Percentiles rank a stretch among this genome's conserved stretches.
Evolutionary conservation across 2,797 vertebrate species (phyloP).

Genomic region (Hoplostethus atlanticus): DNA sequence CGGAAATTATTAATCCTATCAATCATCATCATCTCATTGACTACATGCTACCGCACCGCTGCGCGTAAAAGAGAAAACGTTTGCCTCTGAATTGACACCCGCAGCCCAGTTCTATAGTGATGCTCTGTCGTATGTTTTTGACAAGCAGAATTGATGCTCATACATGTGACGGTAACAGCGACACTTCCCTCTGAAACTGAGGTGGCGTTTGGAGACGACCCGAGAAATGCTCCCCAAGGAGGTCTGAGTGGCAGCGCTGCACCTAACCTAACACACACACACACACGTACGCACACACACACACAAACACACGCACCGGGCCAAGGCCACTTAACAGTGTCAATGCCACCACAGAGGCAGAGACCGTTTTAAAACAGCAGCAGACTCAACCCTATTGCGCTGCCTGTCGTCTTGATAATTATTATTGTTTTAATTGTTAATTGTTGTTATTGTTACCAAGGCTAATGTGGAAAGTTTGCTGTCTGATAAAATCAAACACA

Average conservation of each 20-base stretch:
- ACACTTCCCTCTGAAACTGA: constrained; percentile 40
- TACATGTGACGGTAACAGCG: constrained; percentile 38
- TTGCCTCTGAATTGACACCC: background rate
- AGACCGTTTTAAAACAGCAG: background rate
- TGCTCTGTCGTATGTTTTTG: background rate
- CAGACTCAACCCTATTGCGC: too few relatives aligned
- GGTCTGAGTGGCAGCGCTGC: constrained; percentile 19
- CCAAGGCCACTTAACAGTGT: constrained; percentile 54
- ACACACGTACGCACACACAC: constrained; percentile 16
- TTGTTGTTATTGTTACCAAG: background rate
- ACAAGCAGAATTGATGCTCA: background rate
- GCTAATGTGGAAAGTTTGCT: constrained; percentile 62
- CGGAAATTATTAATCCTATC: background rate
- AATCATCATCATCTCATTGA: background rate
- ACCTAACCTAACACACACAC: background rate
- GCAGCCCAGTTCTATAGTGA: background rate
- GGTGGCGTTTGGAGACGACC: constrained; percentile 46
- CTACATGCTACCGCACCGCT: background rate
- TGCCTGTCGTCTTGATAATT: constrained; percentile 11
- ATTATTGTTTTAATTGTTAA: background rate
- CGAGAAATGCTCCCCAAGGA: constrained; percentile 38
- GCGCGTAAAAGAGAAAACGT: background rate
- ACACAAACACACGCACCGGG: constrained; percentile 8
- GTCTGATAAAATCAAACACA: constrained; percentile 29
- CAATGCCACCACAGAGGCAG: constrained; percentile 46